These are phyloP conservation scores for Tenualosa thibaudeaui DNA, from an alignment of 2,797 vertebrate genomes.

Conservation along the genomic window DNA sequence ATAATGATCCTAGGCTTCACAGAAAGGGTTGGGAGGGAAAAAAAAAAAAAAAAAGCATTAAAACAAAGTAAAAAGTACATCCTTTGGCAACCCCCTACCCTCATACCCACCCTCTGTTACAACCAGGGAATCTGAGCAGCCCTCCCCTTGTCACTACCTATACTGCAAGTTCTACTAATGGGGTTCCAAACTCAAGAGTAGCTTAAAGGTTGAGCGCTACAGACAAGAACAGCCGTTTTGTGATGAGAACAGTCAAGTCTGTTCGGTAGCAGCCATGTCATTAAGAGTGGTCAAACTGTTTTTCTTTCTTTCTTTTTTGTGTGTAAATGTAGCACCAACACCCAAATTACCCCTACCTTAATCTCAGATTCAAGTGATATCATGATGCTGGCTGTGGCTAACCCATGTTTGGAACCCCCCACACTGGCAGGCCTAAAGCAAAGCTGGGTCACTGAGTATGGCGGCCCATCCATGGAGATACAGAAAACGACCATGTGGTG, in stretches of 20 bases:
- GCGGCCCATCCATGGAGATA: not conserved
- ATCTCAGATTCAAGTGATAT: slow-evolving; percentile 1
- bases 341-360: not conserved
- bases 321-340: slow-evolving; percentile 12
- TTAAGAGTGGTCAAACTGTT: slow-evolving; percentile 54
- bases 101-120: not conserved
- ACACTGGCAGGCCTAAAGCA: slow-evolving; percentile 1
- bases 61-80: slow-evolving; percentile 23
- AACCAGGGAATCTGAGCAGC: not conserved
- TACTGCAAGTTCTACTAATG: slow-evolving; percentile 6
- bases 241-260: slow-evolving; percentile 16
- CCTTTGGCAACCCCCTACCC: not conserved
- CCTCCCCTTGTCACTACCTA: not conserved
- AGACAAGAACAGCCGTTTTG: slow-evolving; percentile 14
- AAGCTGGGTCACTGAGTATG: not conserved
- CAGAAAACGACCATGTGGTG: slow-evolving; percentile 18
- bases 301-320: slow-evolving; percentile 48
- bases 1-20: slow-evolving; percentile 33
- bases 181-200: slow-evolving; percentile 7
- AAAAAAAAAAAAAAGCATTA: not conserved
- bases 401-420: slow-evolving; percentile 4
- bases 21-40: not conserved
- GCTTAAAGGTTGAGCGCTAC: not conserved
- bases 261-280: slow-evolving; percentile 20
- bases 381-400: not conserved